These are phyloP conservation scores for Acridotheres tristis DNA, from an alignment of 2,797 vertebrate genomes.

Conservation along the genomic window DNA sequence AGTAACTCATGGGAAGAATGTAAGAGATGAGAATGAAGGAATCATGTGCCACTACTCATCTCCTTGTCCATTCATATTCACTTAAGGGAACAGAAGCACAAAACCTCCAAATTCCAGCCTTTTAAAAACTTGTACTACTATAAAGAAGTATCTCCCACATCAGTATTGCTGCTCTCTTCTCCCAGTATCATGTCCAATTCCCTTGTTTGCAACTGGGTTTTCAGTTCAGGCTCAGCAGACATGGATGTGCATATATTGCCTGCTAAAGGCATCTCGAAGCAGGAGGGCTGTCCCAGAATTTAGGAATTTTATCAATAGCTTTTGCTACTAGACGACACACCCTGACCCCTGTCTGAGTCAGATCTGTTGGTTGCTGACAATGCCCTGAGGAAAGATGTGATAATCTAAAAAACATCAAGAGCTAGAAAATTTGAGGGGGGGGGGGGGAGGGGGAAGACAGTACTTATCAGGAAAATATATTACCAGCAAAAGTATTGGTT, in stretches of 20 bases:
- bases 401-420: background rate
- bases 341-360: background rate
- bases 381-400: background rate
- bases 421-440: fast-evolving
- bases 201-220: background rate
- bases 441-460: background rate
- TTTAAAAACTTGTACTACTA: background rate
- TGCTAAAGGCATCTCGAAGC: background rate
- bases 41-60: background rate
- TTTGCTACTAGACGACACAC: background rate
- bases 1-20: background rate
- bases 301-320: background rate
- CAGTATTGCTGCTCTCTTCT: background rate
- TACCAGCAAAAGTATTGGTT: background rate
- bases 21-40: background rate
- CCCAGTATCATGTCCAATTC: background rate
- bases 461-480: background rate
- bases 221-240: background rate
- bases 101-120: background rate
- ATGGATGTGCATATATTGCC: background rate
- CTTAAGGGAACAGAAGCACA: background rate
- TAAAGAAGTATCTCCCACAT: background rate
- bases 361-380: background rate
- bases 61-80: background rate
- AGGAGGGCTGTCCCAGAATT: fast-evolving